A percentile compares a stretch with the other conserved stretches of the same genome.
phyloP scores from a whole-genome alignment of 2,888 invertebrate genomes.

The Eristalis arbustorum region DNA sequence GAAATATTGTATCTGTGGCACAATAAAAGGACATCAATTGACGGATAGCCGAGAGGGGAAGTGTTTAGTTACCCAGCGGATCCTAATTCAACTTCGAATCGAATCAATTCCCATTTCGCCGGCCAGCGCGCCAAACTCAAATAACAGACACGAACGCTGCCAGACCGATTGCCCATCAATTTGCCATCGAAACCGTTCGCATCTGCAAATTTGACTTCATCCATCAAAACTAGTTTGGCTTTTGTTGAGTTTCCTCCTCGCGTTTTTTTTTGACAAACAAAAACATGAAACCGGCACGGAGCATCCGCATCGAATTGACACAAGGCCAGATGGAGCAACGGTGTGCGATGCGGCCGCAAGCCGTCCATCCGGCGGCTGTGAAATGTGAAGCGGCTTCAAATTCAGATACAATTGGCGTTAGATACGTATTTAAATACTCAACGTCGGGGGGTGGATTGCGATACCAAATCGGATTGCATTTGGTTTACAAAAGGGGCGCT shows the following conservation, averaged over 20 bases:
- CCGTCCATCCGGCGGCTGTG: background rate
- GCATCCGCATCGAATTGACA: background rate
- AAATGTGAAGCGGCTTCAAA: background rate
- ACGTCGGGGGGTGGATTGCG: conserved; percentile 17
- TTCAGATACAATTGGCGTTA: conserved; percentile 43
- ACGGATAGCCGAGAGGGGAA: conserved; percentile 24
- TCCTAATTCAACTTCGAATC: background rate
- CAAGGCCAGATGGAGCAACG: background rate
- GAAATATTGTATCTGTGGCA: conserved; percentile 13
- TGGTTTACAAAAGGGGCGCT: background rate
- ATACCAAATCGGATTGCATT: conserved; percentile 41
- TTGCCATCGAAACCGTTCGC: conserved; percentile 36
- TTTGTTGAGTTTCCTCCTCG: background rate
- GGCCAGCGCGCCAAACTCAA: background rate
- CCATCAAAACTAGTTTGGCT: conserved; percentile 49
- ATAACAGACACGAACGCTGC: conserved; percentile 32
- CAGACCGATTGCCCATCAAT: conserved; percentile 48
- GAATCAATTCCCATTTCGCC: too few relatives aligned
- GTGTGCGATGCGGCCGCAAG: background rate
- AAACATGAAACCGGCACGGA: background rate
- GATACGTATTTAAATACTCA: conserved; percentile 19
- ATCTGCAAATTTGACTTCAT: conserved; percentile 64
- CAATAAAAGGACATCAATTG: conserved; percentile 45
- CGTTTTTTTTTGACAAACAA: background rate
- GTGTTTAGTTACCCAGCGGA: conserved; percentile 24